Base-by-base conservation (phyloP, 2,888 invertebrate genomes). In the Platycheirus albimanus region DNA sequence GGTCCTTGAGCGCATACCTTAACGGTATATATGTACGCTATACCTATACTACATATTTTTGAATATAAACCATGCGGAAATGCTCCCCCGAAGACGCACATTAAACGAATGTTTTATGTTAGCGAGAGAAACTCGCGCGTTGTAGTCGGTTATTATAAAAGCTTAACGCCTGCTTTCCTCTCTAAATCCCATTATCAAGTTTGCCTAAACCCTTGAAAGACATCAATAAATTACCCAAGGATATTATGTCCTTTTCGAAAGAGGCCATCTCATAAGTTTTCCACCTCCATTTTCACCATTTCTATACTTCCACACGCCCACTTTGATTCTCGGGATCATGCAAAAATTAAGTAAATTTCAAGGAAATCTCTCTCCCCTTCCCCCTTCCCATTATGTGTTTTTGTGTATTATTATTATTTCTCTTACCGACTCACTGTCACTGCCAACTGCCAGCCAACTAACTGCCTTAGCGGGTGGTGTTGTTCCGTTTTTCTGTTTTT, bases 181-280 rank as follows among this genome's bases (percentile, higher is more conserved):
- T 83, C 78, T 69, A 83, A 78, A 72, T 67, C 72, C 52, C 72
- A 64, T 83, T 83, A 78, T 83, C 78, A 77, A 83, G 77, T 78
- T 83, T 83, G 43, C 58, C 67, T 64, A 74, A 78, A 83, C 72
- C 67, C 83, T 64, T 74, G 69, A 63, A 63, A 72, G 78, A 72
- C 83, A 69, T 74, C 72, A 45, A 77, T 77, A 81, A 77, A 83
- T 78, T 83, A 75, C 76, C 43, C 66, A 30, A 71, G 36, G 75
- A 71, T 71, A 81, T 61, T 66, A 61, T 71, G 63, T 80, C 75
- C 63, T 64, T 58, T 33, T 17, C 15, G 15, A 33, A 41, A 33
- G 36, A 56, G 56, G 49, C 56, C 28, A 64, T 49, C 49, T 58
- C 64, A 41, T 24, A 45, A 70, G 61, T 49, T 56, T 51, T 51